Base-by-base conservation (phyloP, 1,140 invertebrate species). In the Hylyphantes graminicola region DNA sequence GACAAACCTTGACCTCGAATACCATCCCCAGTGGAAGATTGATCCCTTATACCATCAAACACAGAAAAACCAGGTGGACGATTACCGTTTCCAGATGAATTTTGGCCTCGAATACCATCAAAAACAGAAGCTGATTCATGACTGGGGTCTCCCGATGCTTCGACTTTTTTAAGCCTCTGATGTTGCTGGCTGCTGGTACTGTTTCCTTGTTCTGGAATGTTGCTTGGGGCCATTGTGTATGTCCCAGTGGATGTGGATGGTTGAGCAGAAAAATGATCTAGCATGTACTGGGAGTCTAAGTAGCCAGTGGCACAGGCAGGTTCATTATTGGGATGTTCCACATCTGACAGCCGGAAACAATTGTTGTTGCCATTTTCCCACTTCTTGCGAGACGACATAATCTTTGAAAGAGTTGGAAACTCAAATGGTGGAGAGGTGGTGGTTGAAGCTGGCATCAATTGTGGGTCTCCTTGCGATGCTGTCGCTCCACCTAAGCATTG, bases 361-460 rank as follows among this genome's bases (percentile, higher is more conserved):
- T 17, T 75, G 35, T 21, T 74, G 13, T 53, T 67, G 6, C 53
- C 55, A 77, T 50, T 84, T 51, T 84, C 82, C 82, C 82, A 84
- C 53, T 84, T 84, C n/a, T 84, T 84, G 15, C 82, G 61, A 61
- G 82, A 83, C 7, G 80, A 83, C 12, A 83, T 84, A 8, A 84
- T 68, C 21, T 84, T 84, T n/a, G 82, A 84, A 8, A 76, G 35
- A 8, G 82, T 70, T 10, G 82, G 82, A 19, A 77, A 68, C 53
- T 84, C 82, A 15, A 55, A 35, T 7, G 82, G 61, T n/a, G 74
- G 73, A 10, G 61, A 83, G 7, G 63, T 15, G 59, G 64, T 57
- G 7, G 63, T 15, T 59, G 64, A 70, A 48, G 77, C 10, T n/a
- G 68, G 59, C 8, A 80, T 6, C 15, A 68, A 63, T 7, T 84